A percentile compares a stretch with the other conserved stretches of the same genome.
phyloP scores from a whole-genome alignment of 1,140 invertebrate species.

The Drosophila nigromelanica region DNA sequence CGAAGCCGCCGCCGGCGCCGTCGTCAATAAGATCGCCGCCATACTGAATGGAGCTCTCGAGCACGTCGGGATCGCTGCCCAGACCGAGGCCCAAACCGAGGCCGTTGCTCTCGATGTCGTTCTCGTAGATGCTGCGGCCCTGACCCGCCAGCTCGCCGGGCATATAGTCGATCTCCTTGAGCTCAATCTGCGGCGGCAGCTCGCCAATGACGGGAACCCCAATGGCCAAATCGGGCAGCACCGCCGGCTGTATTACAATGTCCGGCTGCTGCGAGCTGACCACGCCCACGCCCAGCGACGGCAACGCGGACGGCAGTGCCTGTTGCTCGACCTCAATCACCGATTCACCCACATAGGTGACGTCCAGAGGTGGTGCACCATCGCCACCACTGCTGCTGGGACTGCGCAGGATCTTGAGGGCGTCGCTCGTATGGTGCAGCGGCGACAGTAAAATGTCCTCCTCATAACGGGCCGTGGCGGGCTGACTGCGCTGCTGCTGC shows the following conservation, averaged over 20 bases:
- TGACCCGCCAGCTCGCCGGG: conserved; percentile 62
- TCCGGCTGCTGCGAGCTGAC: conserved; percentile 57
- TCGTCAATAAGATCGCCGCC: conserved; percentile 80
- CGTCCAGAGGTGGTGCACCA: conserved; percentile 73
- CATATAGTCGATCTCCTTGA: conserved; percentile 83
- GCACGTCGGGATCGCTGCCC: conserved; percentile 43
- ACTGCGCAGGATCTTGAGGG: conserved; percentile 74
- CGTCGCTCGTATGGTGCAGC: conserved; percentile 61
- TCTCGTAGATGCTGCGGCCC: conserved; percentile 55
- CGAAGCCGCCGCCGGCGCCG: conserved; percentile 75
- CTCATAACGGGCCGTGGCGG: conserved; percentile 53
- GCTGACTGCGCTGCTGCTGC: conserved; percentile 13
- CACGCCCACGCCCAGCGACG: not conserved
- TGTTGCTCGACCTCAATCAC: conserved; percentile 82
- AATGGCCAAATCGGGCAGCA: conserved; percentile 79
- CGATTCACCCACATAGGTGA: conserved; percentile 82
- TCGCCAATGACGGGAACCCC: conserved; percentile 82
- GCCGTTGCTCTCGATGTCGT: conserved; percentile 63
- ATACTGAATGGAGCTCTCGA: conserved; percentile 79
- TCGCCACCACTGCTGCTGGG: conserved; percentile 30
- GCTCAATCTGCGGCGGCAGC: conserved; percentile 82
- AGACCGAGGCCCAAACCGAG: conserved; percentile 44
- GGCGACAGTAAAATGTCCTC: conserved; percentile 82
- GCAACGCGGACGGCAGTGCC: conserved; percentile 2
- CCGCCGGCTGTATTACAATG: conserved; percentile 80